These are phyloP conservation scores for Onychomys arenicola DNA, from an alignment of 2,797 vertebrate genomes.

Conservation along the genomic window DNA sequence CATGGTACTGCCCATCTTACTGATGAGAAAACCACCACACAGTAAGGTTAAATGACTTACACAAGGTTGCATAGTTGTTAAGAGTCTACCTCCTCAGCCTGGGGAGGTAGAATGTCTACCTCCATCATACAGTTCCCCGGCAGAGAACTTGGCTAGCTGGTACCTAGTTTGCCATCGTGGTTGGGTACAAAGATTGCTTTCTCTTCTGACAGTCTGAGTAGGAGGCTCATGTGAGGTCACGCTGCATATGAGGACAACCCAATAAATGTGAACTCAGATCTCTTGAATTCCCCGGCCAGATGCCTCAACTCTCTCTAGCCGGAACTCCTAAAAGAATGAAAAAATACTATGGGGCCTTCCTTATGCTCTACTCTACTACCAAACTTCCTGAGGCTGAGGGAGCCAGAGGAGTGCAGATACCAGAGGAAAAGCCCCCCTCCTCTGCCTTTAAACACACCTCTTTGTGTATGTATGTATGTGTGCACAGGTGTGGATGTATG, in stretches of 20 bases:
- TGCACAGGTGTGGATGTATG: not conserved
- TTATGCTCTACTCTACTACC: not conserved
- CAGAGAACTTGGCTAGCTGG: not conserved
- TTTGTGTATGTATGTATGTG: not conserved
- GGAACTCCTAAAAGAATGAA: not conserved
- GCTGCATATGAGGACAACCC: not conserved
- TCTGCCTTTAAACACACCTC: not conserved
- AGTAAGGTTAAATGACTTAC: not conserved
- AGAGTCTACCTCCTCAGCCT: not conserved
- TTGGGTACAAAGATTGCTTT: not conserved
- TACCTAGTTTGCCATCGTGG: not conserved
- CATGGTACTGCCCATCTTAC: not conserved
- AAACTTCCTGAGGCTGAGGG: not conserved
- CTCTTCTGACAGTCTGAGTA: not conserved
- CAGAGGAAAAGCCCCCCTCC: not conserved
- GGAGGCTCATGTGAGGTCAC: not conserved
- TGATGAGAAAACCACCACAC: not conserved
- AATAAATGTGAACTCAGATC: not conserved
- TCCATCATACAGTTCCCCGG: not conserved
- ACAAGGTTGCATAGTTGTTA: not conserved
- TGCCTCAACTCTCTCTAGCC: not conserved
- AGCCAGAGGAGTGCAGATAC: not conserved
- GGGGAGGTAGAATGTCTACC: not conserved
- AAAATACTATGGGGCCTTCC: not conserved
- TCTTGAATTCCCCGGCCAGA: not conserved